Base-by-base conservation (phyloP, 2,113 vertebrate genomes). In the Probosciger aterrimus region DNA sequence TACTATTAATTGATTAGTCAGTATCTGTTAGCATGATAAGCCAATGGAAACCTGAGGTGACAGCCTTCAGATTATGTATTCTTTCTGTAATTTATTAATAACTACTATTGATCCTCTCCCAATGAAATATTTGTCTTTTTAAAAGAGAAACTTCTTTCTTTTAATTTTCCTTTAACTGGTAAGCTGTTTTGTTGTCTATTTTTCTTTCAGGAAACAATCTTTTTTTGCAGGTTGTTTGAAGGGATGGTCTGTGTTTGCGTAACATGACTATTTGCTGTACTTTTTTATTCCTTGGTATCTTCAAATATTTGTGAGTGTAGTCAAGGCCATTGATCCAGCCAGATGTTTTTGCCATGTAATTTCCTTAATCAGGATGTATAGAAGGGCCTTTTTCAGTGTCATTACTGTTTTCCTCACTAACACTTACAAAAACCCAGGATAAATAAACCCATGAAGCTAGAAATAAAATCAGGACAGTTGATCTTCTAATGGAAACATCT, bases 1-100 rank as follows among this genome's bases (percentile, higher is more conserved):
- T 92, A 39, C 63, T 89, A 35, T 89, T 91, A 93, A 88, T 78
- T 83, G 91, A 55, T 78, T 75, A 86, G 35, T 74, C 53, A 67
- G 27, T 92, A 84, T 12, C 46, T 60, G 10, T 74, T 87, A 94
- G 14, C 9, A 3, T 84, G 43, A 83, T 60, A 89, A 92, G 22
- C 25, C 81, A 86, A 52, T 44, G 76, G 76, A 91, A 82, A 64
- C 39, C 52, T 67, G 28, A 35, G 78, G 23, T 67, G 92, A 49
- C 31, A 78, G 8, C 39, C 41, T 95, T 81, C 37, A 78, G 76
- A 31, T 81, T 39, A 76, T 43, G 39, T 81, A 64, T 88, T 85
- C 1, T 0, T 60, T 84, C 79, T 83, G 33, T 94, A 67, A 92
- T 90, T 92, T 91, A 83, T 92, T 94, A 88, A 76, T 84, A 82